Percentiles rank a stretch among this genome's conserved stretches.
Conservation (phyloP, 1,140 invertebrate genomes). For the Pomacea maculata region DNA sequence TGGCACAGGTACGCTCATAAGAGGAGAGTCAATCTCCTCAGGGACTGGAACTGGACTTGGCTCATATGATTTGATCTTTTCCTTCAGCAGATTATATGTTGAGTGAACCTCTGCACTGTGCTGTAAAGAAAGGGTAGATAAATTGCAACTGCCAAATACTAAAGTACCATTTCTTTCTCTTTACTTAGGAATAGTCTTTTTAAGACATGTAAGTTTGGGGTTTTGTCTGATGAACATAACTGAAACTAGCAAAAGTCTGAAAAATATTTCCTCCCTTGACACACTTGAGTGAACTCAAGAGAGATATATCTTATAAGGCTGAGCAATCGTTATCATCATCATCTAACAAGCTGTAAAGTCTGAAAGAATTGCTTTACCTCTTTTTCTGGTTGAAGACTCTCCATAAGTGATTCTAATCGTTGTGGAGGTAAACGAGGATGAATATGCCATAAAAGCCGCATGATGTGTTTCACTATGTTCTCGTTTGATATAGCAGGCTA, state of each 20-base stretch:
- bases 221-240: too few relatives aligned
- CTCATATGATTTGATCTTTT: conserved; percentile 79
- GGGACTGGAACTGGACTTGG: conserved; percentile 73
- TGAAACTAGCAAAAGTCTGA: too few relatives aligned
- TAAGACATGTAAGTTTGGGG: too few relatives aligned
- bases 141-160: not conserved
- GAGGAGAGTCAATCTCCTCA: conserved; percentile 82
- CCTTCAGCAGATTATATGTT: conserved; percentile 79
- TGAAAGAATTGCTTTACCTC: conserved; percentile 42
- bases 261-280: too few relatives aligned
- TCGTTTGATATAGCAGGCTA: conserved; percentile 81
- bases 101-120: conserved; percentile 87
- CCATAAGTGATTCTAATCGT: conserved; percentile 44
- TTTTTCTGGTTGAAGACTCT: conserved; percentile 45
- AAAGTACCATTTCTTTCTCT: not conserved
- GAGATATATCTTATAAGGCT: too few relatives aligned
- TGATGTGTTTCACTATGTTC: conserved; percentile 91
- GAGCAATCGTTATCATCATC: too few relatives aligned
- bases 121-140: conserved; percentile 64
- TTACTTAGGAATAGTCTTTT: too few relatives aligned
- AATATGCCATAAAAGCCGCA: conserved; percentile 93
- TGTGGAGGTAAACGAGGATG: conserved; percentile 82
- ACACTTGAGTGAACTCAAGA: too few relatives aligned
- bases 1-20: conserved; percentile 86
- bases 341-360: not conserved